Evolutionary conservation across 2,797 vertebrate species (phyloP).

Genomic region (Sebastes vulpes): DNA sequence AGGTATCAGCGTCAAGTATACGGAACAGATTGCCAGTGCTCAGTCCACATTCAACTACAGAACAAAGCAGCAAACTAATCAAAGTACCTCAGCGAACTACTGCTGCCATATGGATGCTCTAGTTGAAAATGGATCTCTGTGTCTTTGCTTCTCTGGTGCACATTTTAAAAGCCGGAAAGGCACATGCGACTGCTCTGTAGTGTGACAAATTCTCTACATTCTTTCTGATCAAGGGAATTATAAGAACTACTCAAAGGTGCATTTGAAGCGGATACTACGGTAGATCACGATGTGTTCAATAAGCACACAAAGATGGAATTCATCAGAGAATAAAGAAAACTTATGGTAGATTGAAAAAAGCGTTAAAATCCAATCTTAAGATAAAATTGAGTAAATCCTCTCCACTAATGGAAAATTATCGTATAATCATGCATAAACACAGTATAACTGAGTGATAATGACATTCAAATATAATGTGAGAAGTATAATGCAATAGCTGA

Average conservation of each 20-base stretch:
- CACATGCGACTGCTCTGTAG: constrained; percentile 30
- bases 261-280: neutral
- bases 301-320: neutral
- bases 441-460: neutral
- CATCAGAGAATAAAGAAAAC: neutral
- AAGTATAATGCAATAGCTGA: constrained; percentile 9
- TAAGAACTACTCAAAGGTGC: neutral
- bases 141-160: neutral
- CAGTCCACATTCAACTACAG: neutral
- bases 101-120: neutral
- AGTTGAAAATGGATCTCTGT: neutral
- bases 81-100: neutral
- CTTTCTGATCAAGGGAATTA: constrained; percentile 31
- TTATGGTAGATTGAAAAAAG: neutral
- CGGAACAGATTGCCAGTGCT: neutral
- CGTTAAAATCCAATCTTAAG: neutral
- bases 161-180: constrained; percentile 10
- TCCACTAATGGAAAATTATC: neutral
- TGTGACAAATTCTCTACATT: constrained; percentile 50
- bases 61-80: neutral
- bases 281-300: neutral
- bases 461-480: constrained; percentile 12
- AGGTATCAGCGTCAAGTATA: neutral
- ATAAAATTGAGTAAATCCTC: neutral
- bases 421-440: neutral